phyloP scores from a whole-genome alignment of 1,140 invertebrate genomes.

The Lethocerus indicus region DNA sequence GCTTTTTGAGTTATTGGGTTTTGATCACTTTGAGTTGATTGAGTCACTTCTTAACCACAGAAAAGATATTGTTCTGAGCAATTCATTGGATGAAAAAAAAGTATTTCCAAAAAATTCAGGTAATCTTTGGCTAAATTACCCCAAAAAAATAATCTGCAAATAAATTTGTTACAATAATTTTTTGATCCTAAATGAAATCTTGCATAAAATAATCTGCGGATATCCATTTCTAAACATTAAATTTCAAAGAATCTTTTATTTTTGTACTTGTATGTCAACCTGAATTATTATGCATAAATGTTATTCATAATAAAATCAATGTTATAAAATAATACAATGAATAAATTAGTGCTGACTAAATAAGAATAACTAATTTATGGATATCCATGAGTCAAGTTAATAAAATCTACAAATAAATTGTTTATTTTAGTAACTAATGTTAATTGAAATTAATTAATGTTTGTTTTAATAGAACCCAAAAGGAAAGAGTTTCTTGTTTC shows the following conservation, averaged over 20 bases:
- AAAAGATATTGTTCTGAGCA: conserved; percentile 31
- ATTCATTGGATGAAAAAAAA: conserved; percentile 20
- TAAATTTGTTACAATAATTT: neutral
- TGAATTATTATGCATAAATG: neutral
- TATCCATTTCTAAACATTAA: neutral
- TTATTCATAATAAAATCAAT: too few species aligned
- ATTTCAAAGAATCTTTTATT: neutral
- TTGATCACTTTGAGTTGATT: conserved; percentile 74
- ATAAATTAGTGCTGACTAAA: neutral
- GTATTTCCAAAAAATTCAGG: conserved; percentile 6
- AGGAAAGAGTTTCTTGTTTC: conserved; percentile 21
- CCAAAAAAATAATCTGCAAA: neutral
- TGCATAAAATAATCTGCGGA: neutral
- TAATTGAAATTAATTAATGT: neutral
- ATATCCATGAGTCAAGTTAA: neutral
- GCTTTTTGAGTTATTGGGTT: conserved; percentile 74
- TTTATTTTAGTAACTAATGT: neutral
- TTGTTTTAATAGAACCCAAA: neutral
- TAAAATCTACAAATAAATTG: neutral
- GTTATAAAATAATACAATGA: too few species aligned
- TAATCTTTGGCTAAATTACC: neutral
- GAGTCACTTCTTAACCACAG: conserved; percentile 57
- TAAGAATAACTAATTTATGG: neutral
- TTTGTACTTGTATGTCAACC: neutral
- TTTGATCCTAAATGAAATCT: conserved; percentile 1